Base-by-base conservation (phyloP, 37 sponge, comb jelly and placozoan species). In the Cladorhizidae sp. region DNA sequence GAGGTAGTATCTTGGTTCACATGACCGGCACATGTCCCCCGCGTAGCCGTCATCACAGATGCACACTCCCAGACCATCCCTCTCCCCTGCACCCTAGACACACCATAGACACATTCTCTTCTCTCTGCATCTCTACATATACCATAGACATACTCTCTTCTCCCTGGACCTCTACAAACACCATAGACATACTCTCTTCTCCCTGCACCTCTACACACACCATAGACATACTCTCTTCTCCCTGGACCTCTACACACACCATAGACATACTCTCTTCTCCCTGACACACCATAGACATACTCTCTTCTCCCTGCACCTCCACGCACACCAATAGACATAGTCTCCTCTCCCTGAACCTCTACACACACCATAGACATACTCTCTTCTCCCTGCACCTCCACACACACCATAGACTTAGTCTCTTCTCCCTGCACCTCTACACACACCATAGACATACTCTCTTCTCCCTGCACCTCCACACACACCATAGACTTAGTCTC, bases 321-420 rank as follows among this genome's bases (percentile, higher is more conserved):
- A n/a, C n/a, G n/a, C n/a, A n/a, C n/a, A n/a, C n/a, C n/a, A n/a
- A n/a, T n/a, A n/a, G n/a, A n/a, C n/a, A n/a, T n/a, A n/a, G n/a
- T n/a, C n/a, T n/a, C 63, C 86, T 85, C 87, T 86, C 87, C 33
- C 84, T 90, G 15, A 70, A 59, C 18, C 93, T 93, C 93, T 95
- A 61, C 23, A 56, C 8, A 71, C 61, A 55, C 45, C 40, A 52
- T 11, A 29, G 18, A 5, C 21, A 20, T 38, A 68, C n/a, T 79
- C 77, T 56, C 86, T 85, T 84, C 83, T 83, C 33, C 84, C 93
- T 22, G 75, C 64, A 25, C 93, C 96, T n/a, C 93, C 91, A 61
- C 23, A 56, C 8, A 71, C 61, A 55, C 45, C 40, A 52, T 11
- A 29, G 18, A 5, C 21, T 7, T 38, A 68, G n/a, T 79, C 77